Evolutionary conservation across 2,113 vertebrate genomes (phyloP).

Genomic region (Bombycilla garrulus): DNA sequence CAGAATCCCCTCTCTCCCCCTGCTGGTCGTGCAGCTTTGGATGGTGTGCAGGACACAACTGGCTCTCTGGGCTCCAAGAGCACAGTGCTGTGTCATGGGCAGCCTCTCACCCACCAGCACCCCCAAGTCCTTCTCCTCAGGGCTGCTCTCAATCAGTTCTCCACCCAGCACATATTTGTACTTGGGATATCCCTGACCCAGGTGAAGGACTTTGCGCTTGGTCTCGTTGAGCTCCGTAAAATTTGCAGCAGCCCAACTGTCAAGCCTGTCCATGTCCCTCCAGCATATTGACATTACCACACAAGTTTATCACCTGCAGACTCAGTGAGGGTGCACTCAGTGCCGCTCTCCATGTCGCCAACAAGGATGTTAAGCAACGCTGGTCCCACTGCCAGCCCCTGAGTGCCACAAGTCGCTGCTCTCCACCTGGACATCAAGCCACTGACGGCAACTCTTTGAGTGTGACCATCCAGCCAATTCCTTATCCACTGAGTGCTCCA

Average conservation of each 20-base stretch:
- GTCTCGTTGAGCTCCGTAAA: neutral
- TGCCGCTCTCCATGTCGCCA: fast-evolving
- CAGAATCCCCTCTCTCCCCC: neutral
- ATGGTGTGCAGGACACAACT: neutral
- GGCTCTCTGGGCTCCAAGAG: neutral
- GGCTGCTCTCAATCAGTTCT: neutral
- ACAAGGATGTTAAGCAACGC: neutral
- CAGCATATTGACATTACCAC: fast-evolving
- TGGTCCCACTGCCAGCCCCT: fast-evolving
- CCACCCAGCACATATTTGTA: neutral
- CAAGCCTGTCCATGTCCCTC: neutral
- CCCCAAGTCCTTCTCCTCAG: neutral
- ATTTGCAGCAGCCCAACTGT: neutral
- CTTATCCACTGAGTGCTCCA: neutral
- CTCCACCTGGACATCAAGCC: neutral
- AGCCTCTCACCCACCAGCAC: neutral
- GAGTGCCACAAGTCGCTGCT: neutral
- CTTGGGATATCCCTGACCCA: neutral
- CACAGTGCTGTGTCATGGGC: neutral
- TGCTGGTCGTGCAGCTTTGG: neutral
- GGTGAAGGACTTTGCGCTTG: too few relatives aligned
- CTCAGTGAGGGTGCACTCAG: fast-evolving
- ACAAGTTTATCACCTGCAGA: neutral
- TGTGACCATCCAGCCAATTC: neutral
- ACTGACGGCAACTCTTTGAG: fast-evolving